Evolutionary conservation across 2,797 vertebrate species (phyloP).

Genomic region (Neomorphus geoffroyi): DNA sequence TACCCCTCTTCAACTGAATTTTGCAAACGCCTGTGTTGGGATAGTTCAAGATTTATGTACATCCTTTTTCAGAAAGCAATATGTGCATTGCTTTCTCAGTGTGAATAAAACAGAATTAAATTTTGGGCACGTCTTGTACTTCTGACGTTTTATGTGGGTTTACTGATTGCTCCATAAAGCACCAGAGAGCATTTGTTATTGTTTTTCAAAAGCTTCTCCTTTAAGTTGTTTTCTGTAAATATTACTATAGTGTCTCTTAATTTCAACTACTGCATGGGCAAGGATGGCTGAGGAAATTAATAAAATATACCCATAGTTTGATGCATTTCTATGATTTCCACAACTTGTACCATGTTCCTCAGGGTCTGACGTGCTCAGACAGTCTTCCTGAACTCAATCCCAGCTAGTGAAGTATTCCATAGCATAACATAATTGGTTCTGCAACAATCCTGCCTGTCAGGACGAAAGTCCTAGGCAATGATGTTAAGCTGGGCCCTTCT

Average conservation of each 20-base stretch:
- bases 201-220: background rate
- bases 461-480: background rate
- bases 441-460: background rate
- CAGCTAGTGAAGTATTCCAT: background rate
- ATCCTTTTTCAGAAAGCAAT: background rate
- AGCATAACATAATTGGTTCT: background rate
- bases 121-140: background rate
- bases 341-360: background rate
- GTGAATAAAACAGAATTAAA: background rate
- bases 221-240: background rate
- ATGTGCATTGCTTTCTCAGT: background rate
- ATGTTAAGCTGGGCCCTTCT: background rate
- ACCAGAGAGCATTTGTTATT: background rate
- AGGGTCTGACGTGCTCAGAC: background rate
- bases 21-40: background rate
- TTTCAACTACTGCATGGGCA: background rate
- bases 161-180: background rate
- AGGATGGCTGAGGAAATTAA: background rate
- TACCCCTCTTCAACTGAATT: background rate
- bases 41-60: background rate
- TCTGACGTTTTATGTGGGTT: background rate
- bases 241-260: background rate
- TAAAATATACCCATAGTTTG: background rate
- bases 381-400: background rate
- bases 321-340: background rate